Base-by-base conservation (phyloP, 1,140 invertebrate genomes). In the Paramacrobiotus metropolitanus region DNA sequence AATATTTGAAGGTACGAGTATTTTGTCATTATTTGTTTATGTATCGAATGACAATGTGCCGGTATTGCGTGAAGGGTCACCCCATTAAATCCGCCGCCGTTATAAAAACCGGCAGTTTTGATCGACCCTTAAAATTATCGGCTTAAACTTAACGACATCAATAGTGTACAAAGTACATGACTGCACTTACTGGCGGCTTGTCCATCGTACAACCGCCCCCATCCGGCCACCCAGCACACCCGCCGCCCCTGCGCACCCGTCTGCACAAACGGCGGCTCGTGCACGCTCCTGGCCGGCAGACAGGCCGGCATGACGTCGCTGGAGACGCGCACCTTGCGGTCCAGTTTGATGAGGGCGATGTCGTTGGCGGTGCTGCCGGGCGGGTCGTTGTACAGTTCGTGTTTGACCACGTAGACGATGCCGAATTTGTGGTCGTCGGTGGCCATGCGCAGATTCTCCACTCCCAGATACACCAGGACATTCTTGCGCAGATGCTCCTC, bases 221-320 rank as follows among this genome's bases (percentile, higher is more conserved):
- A 40, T 40, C 34, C 34, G 9, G 48, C 48, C 15, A 55, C 48
- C 15, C 28, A 55, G 28, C 48, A 55, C 15, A 55, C 24, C 4
- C 48, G 48, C 24, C 48, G 48, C 4, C 24, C 24, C 4, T 28
- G 15, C 15, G 15, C 4, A 9, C 15, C 48, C 4, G 48, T 28
- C 28, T 55, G 48, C 15, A 55, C 48, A 24, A 20, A 55, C 15
- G 48, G 48, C 28, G 15, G 15, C 15, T 15, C 48, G 48, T 20
- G 24, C 15, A 55, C 48, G 4, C 15, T 20, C 24, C 28, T 55
- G 28, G 15, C 28, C 4, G 48, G 48, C 24, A 55, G 24, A 24
- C 48, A 55, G 24, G 48, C 48, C 9, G 48, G 48, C 48, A 55
- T 55, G 48, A 24, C 24, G 24, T 55, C 48, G 48, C 28, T 55